Conservation (phyloP, 2,113 vertebrate genomes). For the Hemicordylus capensis region DNA sequence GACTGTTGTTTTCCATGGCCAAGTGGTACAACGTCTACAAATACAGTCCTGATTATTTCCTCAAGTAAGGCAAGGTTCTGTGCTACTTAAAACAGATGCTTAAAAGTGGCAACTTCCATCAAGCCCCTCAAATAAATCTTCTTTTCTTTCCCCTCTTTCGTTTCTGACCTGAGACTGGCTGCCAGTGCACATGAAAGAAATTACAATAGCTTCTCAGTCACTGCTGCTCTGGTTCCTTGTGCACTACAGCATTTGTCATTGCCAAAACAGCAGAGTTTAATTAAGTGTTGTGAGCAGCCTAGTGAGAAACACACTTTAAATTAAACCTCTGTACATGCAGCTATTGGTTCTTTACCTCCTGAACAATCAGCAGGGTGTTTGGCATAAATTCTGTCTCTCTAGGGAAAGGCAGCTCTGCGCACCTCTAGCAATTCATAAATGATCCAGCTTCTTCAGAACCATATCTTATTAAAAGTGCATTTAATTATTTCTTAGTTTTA, state of each 20-base stretch:
- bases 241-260: conserved; percentile 98
- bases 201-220: conserved; percentile 91
- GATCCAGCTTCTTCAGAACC: conserved; percentile 81
- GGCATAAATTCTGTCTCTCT: conserved; percentile 92
- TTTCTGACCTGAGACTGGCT: conserved; percentile 88
- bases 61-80: background rate
- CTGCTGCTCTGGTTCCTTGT: conserved; percentile 85
- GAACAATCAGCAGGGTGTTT: conserved; percentile 92
- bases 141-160: conserved; percentile 83
- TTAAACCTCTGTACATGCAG: conserved; percentile 94
- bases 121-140: conserved; percentile 80
- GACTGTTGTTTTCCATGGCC: background rate
- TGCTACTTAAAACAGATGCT: background rate
- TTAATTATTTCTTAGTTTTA: conserved; percentile 88
- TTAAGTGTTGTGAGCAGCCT: conserved; percentile 99
- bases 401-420: conserved; percentile 82
- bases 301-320: conserved; percentile 99
- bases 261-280: conserved; percentile 99
- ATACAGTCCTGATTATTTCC: background rate
- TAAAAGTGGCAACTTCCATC: conserved; percentile 69
- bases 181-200: conserved; percentile 92
- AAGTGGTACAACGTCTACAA: background rate
- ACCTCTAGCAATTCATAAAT: conserved; percentile 91
- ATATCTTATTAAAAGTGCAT: conserved; percentile 84
- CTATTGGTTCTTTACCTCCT: conserved; percentile 97